Conservation (phyloP, 2,888 invertebrate species). For the Rhyacophila evoluta region DNA sequence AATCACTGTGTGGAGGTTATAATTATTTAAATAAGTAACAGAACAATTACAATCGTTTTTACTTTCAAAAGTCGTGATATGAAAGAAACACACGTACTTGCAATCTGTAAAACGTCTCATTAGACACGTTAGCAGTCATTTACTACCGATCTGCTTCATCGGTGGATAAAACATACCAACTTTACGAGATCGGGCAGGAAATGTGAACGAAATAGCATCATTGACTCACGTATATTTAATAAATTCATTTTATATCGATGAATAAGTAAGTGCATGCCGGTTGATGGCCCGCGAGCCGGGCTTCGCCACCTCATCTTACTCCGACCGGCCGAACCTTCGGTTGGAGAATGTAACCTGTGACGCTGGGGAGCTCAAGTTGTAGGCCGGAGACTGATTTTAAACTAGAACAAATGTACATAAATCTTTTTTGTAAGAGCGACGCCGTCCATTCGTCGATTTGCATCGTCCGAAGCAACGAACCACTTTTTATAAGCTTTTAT, state of each 20-base stretch:
- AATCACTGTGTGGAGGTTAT: too few species aligned
- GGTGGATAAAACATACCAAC: not conserved
- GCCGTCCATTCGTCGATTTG: too few species aligned
- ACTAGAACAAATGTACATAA: not conserved
- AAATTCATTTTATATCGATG: not conserved
- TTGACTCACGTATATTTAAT: not conserved
- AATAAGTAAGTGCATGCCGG: not conserved
- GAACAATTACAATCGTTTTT: not conserved
- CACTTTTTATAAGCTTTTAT: too few species aligned
- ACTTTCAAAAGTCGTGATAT: not conserved
- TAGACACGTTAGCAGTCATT: not conserved
- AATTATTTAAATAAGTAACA: too few species aligned
- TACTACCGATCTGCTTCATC: not conserved
- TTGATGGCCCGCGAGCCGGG: not conserved
- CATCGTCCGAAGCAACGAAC: too few species aligned
- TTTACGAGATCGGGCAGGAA: not conserved
- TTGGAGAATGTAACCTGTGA: slow-evolving; percentile 7
- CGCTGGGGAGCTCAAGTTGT: not conserved
- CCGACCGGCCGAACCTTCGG: not conserved
- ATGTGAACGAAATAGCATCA: not conserved
- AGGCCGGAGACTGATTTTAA: not conserved
- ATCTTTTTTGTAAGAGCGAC: too few species aligned
- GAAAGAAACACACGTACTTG: not conserved
- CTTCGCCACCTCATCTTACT: not conserved
- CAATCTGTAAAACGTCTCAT: not conserved